Base-by-base conservation (phyloP, 2,888 invertebrate species). In the Pyrochroa serraticornis region DNA sequence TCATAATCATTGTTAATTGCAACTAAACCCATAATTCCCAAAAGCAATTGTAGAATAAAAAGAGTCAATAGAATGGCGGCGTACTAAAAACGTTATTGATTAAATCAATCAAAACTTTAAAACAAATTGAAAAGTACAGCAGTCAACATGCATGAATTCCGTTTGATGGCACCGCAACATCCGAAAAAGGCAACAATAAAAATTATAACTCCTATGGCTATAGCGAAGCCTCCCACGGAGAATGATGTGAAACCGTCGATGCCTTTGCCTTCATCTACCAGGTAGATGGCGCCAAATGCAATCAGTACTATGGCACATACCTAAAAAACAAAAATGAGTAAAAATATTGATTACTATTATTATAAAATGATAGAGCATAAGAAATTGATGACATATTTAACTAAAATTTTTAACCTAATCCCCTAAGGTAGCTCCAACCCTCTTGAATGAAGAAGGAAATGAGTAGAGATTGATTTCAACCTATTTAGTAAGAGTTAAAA, bases 1-100 rank as follows among this genome's bases (percentile, higher is more conserved):
- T 82, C 78, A 0, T 70, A 69, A 53, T 82, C 80, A 50, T 83
- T 75, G 50, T 82, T 85, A 14, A 84, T 81, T 69, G 85, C 82
- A 2, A 85, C 80, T 77, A 89, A 89, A 53, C 87, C 81, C 44
- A 85, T 82, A 9, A 87, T 84, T 0, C 86, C 87, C 55, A 89
- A 77, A 12, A 85, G 85, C 60, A 90, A 82, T 83, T 91, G 89
- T 50, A 88, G 76, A 44, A 90, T 85, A 73, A 91, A 85, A 59
- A 90, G 81, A 39, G 87, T 81, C 64, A 91, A 77, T 69, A 91
- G 77, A 76, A 88, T 84, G 65, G 56, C 54, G 3, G 66, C 67
- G 46, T 67, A 69, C 69, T 69, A 46, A 31, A 65, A 63, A 33
- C 43, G 51, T 54, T 10, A 36, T 22, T 45, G 13, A 7, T 44